These are phyloP conservation scores for Tetanocera ferruginea DNA, from an alignment of 2,888 invertebrate species.

Conservation along the genomic window DNA sequence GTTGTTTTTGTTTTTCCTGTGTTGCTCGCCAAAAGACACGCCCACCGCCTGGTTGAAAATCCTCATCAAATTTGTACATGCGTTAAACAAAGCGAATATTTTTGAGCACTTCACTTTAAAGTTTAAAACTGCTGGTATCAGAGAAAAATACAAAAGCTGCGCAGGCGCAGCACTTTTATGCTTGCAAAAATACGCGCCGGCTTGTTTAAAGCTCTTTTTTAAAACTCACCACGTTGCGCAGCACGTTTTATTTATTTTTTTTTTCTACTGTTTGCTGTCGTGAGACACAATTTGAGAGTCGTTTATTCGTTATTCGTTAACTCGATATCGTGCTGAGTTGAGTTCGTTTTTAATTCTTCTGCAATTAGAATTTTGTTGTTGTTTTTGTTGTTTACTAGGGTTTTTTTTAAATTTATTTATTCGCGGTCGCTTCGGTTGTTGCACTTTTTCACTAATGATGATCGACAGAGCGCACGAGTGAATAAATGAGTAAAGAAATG, in stretches of 20 bases:
- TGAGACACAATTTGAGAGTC: not conserved
- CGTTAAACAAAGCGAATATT: not conserved
- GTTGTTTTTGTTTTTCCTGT: conserved; percentile 48
- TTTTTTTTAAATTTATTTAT: conserved; percentile 3
- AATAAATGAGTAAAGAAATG: conserved; percentile 18
- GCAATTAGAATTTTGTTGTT: not conserved
- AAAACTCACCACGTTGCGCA: not conserved
- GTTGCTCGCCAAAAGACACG: conserved; percentile 60
- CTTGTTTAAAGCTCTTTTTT: not conserved
- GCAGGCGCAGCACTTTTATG: conserved; percentile 3
- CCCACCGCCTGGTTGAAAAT: conserved; percentile 57
- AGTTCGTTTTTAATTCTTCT: conserved; percentile 24
- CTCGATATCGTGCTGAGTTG: conserved; percentile 22
- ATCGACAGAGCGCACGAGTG: not conserved
- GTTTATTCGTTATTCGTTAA: conserved; percentile 1
- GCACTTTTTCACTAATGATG: conserved; percentile 31
- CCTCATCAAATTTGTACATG: conserved; percentile 62
- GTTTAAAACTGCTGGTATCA: not conserved
- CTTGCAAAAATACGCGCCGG: not conserved
- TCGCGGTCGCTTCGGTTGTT: conserved; percentile 40
- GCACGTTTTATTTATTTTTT: not conserved
- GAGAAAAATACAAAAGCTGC: not conserved
- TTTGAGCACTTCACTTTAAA: not conserved
- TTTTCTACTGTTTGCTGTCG: not conserved
- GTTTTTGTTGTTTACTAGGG: not conserved